phyloP scores from a whole-genome alignment of 2,888 invertebrate genomes.

The Mythimna ferrago region DNA sequence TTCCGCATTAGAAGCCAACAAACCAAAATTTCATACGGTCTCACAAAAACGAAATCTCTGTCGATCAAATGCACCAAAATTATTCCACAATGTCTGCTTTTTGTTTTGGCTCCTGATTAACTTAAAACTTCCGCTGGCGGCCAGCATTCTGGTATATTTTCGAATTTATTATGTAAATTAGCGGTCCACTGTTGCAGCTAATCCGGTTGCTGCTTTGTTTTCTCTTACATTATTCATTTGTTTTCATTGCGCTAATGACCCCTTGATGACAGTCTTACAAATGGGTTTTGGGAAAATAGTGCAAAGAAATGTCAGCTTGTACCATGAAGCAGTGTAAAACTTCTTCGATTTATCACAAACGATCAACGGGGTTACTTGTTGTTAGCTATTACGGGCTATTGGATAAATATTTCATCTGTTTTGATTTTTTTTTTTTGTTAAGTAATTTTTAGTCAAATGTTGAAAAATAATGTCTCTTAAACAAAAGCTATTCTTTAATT shows the following conservation, averaged over 20 bases:
- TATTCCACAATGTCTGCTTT: background rate
- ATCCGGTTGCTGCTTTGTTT: slow-evolving; percentile 47
- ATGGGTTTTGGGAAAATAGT: slow-evolving; percentile 34
- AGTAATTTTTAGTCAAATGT: too few species aligned
- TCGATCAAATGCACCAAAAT: slow-evolving; percentile 26
- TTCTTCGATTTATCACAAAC: background rate
- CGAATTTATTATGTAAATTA: slow-evolving; percentile 56
- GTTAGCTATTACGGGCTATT: background rate
- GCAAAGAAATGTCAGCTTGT: background rate
- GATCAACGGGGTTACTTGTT: too few species aligned
- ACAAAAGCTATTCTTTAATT: too few species aligned
- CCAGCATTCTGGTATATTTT: slow-evolving; percentile 44
- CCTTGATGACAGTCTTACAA: slow-evolving; percentile 50
- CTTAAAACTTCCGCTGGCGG: slow-evolving; percentile 36
- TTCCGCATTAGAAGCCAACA: background rate
- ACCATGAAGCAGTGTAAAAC: background rate
- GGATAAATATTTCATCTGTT: too few species aligned
- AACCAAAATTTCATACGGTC: background rate
- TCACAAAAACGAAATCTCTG: background rate
- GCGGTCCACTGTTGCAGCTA: slow-evolving; percentile 53
- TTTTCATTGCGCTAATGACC: slow-evolving; percentile 54
- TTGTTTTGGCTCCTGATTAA: slow-evolving; percentile 41
- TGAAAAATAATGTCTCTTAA: too few species aligned
- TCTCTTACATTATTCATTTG: slow-evolving; percentile 55
- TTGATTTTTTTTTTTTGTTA: too few species aligned